Conservation (phyloP, 2,888 invertebrate genomes). For the Chymomyza fuscimana region DNA sequence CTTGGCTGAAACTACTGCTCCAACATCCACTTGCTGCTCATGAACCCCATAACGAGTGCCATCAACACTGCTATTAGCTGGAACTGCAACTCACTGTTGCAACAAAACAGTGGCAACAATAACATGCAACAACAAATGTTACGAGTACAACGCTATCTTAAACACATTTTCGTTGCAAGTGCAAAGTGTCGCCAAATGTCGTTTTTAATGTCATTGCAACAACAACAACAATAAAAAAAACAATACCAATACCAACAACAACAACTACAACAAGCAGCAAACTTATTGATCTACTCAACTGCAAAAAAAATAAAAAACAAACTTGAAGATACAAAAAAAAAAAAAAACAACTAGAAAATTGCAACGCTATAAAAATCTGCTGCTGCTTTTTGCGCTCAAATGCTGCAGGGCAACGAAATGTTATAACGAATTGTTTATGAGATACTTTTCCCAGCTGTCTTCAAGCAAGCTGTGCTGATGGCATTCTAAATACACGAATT, state of each 20-base stretch:
- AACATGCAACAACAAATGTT: constrained; percentile 1
- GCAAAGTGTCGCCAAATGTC: constrained; percentile 12
- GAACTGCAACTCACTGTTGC: neutral
- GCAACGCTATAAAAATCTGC: neutral
- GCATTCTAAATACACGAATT: neutral
- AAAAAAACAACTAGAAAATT: neutral
- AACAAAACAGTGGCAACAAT: constrained; percentile 7
- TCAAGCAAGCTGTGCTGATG: neutral
- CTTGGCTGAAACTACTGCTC: neutral
- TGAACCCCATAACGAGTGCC: constrained; percentile 28
- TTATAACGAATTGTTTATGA: neutral
- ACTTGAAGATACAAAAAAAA: neutral
- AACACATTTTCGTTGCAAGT: constrained; percentile 26
- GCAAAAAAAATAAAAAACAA: neutral
- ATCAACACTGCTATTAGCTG: constrained; percentile 13
- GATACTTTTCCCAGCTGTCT: neutral
- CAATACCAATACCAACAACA: neutral
- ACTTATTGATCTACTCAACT: neutral
- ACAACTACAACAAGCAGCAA: neutral
- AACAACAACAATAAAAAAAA: neutral
- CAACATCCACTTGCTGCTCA: constrained; percentile 1
- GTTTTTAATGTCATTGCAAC: constrained; percentile 6
- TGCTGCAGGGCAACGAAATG: neutral
- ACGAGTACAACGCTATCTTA: neutral
- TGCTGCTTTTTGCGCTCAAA: neutral